Conservation (phyloP, 2,888 invertebrate species). For the Cheilosia scutellata region DNA sequence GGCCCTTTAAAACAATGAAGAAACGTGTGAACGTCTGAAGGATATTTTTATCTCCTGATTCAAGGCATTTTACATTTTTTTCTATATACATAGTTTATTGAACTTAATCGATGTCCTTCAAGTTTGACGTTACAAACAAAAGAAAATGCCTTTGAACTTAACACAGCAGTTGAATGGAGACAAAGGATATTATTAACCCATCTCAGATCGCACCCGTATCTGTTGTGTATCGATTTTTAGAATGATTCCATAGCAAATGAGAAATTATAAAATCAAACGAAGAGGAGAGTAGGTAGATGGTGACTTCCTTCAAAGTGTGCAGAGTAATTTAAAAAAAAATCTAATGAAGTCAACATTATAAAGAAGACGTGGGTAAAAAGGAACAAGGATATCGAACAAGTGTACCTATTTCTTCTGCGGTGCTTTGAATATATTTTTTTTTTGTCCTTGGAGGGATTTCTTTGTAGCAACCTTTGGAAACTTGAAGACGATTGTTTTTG, state of each 20-base stretch:
- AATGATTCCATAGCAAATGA: conserved; percentile 25
- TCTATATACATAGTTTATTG: conserved; percentile 59
- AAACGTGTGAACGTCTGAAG: conserved; percentile 26
- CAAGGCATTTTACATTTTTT: background rate
- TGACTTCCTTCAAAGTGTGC: background rate
- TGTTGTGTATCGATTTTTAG: conserved; percentile 59
- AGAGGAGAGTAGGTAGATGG: conserved; percentile 30
- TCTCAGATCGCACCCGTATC: conserved; percentile 19
- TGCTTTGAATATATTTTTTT: conserved; percentile 9
- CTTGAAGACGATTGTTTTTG: conserved; percentile 44
- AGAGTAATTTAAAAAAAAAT: conserved; percentile 8
- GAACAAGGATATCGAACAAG: conserved; percentile 35
- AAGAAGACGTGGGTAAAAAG: conserved; percentile 29
- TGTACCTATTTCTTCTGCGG: conserved; percentile 22
- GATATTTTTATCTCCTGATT: conserved; percentile 25
- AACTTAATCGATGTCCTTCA: conserved; percentile 53
- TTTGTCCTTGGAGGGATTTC: conserved; percentile 3
- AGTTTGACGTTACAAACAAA: conserved; percentile 13
- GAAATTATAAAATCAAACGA: conserved; percentile 38
- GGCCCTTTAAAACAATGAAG: conserved; percentile 41
- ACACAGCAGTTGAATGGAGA: background rate
- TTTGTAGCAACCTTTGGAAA: conserved; percentile 34
- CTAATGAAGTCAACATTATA: conserved; percentile 39
- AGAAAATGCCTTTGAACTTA: background rate
- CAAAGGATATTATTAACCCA: background rate